Evolutionary conservation across 1,140 invertebrate species (phyloP).

Genomic region (Bombyx mori): ASM3026992v2 NC_085133.1:3721001-3721500

Average conservation of each 20-base stretch:
- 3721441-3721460: constrained; percentile 73
- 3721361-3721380: constrained; percentile 62
- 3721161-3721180: constrained; percentile 21
- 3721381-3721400: constrained; percentile 59
- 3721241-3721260: constrained; percentile 35
- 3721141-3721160: constrained; percentile 18
- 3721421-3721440: constrained; percentile 72
- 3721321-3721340: constrained; percentile 1
- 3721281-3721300: constrained; percentile 17
- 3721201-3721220: constrained; percentile 33
- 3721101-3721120: constrained; percentile 24
- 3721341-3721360: constrained; percentile 63
- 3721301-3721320: neutral
- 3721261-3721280: constrained; percentile 45
- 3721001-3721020: constrained; percentile 8
- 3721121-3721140: constrained; percentile 13
- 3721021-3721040: too few species aligned
- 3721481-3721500: constrained; percentile 62
- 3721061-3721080: constrained; percentile 33
- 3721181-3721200: constrained; percentile 24
- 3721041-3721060: too few species aligned
- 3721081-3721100: constrained; percentile 15
- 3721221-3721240: constrained; percentile 55
- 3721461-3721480: constrained; percentile 62
- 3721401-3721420: constrained; percentile 70